A percentile compares a stretch with the other conserved stretches of the same genome.
phyloP scores from a whole-genome alignment of 2,113 vertebrate genomes.

The Eidolon helvum region DNA sequence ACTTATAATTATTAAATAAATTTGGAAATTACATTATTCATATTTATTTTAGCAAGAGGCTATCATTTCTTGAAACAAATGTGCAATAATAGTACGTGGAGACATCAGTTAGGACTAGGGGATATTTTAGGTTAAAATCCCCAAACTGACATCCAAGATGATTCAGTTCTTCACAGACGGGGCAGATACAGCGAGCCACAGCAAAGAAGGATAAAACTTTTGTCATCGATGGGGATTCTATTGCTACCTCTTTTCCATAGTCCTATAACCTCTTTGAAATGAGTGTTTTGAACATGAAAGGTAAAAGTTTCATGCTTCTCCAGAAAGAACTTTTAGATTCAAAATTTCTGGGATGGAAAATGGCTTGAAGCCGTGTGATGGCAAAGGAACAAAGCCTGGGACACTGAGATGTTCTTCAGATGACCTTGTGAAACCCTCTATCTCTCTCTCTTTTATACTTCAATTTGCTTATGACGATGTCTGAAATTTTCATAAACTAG shows the following conservation, averaged over 20 bases:
- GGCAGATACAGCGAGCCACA: background rate
- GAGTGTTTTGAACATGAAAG: background rate
- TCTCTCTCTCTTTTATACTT: background rate
- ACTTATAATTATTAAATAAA: background rate
- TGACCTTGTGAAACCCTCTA: background rate
- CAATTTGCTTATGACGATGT: background rate
- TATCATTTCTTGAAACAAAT: background rate
- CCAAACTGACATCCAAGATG: background rate
- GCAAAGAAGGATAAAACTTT: background rate
- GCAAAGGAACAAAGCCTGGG: background rate
- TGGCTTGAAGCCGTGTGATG: background rate
- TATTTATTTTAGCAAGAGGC: background rate
- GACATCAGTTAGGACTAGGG: background rate
- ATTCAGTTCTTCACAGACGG: background rate
- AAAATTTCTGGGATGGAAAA: background rate
- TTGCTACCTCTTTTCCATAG: background rate
- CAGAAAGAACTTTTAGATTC: background rate
- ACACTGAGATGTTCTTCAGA: background rate
- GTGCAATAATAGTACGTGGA: background rate
- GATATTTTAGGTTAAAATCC: background rate
- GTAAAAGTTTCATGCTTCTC: background rate
- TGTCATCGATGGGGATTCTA: background rate
- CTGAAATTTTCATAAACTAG: background rate
- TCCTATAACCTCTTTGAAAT: background rate
- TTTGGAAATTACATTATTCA: background rate